Evolutionary conservation across 2,797 vertebrate genomes (phyloP).

Genomic region (Micropoecilia bifurca): DNA sequence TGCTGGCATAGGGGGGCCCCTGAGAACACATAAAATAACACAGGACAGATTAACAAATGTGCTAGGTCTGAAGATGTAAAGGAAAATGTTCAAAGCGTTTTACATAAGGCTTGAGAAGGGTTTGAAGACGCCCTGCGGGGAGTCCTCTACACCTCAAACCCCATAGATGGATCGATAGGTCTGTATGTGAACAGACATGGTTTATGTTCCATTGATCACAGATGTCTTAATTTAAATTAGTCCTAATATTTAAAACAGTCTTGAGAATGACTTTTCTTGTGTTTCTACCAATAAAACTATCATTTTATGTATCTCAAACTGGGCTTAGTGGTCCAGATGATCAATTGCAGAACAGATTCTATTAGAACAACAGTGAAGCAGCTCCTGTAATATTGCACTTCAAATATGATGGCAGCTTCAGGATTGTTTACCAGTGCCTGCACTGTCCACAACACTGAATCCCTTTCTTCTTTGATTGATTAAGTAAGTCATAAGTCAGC

Average conservation of each 20-base stretch:
- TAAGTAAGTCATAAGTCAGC: background rate
- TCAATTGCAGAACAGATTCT: background rate
- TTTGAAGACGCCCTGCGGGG: background rate
- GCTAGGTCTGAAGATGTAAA: background rate
- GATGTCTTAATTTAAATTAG: background rate
- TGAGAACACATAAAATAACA: background rate
- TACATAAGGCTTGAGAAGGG: background rate
- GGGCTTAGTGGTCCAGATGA: background rate
- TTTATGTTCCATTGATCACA: background rate
- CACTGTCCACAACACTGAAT: background rate
- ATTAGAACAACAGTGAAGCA: background rate
- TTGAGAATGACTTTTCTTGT: background rate
- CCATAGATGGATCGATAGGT: background rate
- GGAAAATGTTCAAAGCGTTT: background rate
- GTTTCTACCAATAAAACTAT: background rate
- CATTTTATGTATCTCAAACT: background rate
- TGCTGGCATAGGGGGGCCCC: background rate
- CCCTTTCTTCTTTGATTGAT: background rate
- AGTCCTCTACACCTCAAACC: background rate
- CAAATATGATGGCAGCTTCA: background rate
- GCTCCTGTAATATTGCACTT: background rate
- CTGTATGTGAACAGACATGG: background rate
- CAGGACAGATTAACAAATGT: slow-evolving; percentile 3
- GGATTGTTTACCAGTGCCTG: background rate
- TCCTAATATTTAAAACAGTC: background rate